Base-by-base conservation (phyloP, 2,888 invertebrate species). In the Plusia festucae region DNA sequence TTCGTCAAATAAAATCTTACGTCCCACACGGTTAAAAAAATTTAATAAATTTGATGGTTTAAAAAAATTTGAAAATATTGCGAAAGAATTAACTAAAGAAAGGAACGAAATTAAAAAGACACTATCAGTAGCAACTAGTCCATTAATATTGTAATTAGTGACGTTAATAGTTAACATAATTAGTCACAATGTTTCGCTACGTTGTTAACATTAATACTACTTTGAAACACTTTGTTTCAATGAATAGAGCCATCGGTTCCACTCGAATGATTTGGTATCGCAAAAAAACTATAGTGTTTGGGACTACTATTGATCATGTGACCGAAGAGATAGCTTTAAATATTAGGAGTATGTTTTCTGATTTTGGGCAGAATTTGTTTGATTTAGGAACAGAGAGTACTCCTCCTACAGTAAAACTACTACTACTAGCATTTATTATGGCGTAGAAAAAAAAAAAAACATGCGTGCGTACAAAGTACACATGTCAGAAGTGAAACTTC, bases 101-200 rank as follows among this genome's bases (percentile, higher is more conserved):
- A 40, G 40, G 15, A 40, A 40, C 6, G n/a, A 40, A 40, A 40
- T 40, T n/a, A n/a, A 0, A 15, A 40, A n/a, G 6, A 40, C 15
- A n/a, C 7, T n/a, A 40, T 40, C 20, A 53, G 27, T n/a, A 27
- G 24, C 44, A 24, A 53, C 24, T 24, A 16, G 18, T 16, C 32
- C 30, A 40, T 51, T 15, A 34, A 22, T 16, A 16, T n/a, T 11
- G 27, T 3, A 46, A 56, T 56, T 46, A 56, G 52, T 46, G 24
- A 53, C 18, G 52, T 34, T 62, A 34, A 46, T 68, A 13, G 53
- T 49, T 68, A 8, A 22, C 16, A 40, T 15, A 56, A 68, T 68
- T 61, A 53, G 27, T 53, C 44, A 49, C 15, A 44, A 11, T 40
- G 13, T 32, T 46, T 51, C 20, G 32, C 9, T 2, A 49, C 40